These are phyloP conservation scores for Samia ricini DNA, from an alignment of 1,140 invertebrate species.

Conservation along the genomic window DNA sequence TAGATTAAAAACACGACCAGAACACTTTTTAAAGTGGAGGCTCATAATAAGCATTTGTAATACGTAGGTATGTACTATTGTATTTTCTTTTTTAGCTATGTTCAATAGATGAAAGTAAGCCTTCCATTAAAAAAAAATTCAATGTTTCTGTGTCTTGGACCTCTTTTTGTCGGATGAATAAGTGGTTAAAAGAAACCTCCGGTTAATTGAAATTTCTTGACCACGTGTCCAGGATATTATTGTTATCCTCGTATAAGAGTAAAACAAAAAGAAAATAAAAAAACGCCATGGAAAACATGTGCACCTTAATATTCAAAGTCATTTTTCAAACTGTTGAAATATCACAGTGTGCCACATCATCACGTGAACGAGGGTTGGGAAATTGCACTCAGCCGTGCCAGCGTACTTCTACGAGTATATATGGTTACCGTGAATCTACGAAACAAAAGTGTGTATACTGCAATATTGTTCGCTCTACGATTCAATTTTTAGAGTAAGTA, in stretches of 20 bases:
- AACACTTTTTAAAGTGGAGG: no score
- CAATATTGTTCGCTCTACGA: not conserved
- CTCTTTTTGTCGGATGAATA: no score
- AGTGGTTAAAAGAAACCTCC: no score
- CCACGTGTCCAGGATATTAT: no score
- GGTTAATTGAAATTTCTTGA: no score
- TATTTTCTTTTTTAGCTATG: no score
- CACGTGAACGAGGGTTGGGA: slow-evolving; percentile 27
- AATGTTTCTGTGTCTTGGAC: no score
- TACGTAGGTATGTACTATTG: no score
- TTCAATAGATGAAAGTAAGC: no score
- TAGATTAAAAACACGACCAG: no score
- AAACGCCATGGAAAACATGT: not conserved
- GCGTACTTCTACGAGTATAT: slow-evolving; percentile 2
- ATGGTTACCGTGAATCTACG: slow-evolving; percentile 14
- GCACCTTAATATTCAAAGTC: slow-evolving; percentile 24
- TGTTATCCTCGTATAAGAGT: not conserved
- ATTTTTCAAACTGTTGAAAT: slow-evolving; percentile 32
- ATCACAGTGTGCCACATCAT: slow-evolving; percentile 30
- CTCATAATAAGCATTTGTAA: no score
- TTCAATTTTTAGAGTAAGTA: not conserved
- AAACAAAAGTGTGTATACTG: slow-evolving; percentile 8
- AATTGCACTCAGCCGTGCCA: slow-evolving; percentile 26
- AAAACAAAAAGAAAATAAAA: not conserved
- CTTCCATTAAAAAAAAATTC: no score